phyloP scores from a whole-genome alignment of 30 jellyfish, hydroid and myxozoan genomes.

The Turritopsis dohrnii region DNA sequence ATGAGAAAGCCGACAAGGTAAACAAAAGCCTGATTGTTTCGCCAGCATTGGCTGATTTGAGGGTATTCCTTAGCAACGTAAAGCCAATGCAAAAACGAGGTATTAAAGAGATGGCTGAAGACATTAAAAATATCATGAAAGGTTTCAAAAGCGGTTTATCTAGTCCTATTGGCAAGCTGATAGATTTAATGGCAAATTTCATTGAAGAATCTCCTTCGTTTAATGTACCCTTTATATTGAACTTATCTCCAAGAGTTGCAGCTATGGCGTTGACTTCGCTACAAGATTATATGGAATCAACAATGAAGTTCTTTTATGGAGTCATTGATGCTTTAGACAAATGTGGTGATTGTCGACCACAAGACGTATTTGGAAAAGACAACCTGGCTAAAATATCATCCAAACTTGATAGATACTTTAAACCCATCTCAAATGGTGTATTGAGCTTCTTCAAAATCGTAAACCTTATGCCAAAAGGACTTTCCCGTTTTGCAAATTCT shows the following conservation, averaged over 20 bases:
- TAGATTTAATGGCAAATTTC: constrained; percentile 42
- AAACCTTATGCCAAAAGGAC: constrained; percentile 37
- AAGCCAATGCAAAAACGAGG: constrained; percentile 36
- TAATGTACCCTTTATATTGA: constrained; percentile 57
- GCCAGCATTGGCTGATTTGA: constrained; percentile 55
- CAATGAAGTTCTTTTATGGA: constrained; percentile 39
- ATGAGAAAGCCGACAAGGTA: constrained; percentile 8
- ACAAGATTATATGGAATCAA: constrained; percentile 40
- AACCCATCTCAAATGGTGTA: constrained; percentile 44
- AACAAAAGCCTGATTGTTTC: background rate
- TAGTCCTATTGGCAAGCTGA: constrained; percentile 75
- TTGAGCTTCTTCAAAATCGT: constrained; percentile 13
- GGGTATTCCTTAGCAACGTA: constrained; percentile 34
- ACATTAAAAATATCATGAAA: constrained; percentile 22
- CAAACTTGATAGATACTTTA: constrained; percentile 42
- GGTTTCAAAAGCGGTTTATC: constrained; percentile 43
- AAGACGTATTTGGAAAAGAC: constrained; percentile 64
- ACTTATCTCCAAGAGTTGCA: constrained; percentile 38
- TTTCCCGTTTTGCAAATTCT: constrained; percentile 38
- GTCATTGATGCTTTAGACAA: constrained; percentile 32
- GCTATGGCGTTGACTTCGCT: constrained; percentile 34
- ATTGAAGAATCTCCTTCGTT: constrained; percentile 47
- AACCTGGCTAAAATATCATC: constrained; percentile 42
- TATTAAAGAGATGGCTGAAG: constrained; percentile 38
- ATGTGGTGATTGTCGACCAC: constrained; percentile 62